Base-by-base conservation (phyloP, 2,113 vertebrate genomes). In the Microtus ochrogaster region DNA sequence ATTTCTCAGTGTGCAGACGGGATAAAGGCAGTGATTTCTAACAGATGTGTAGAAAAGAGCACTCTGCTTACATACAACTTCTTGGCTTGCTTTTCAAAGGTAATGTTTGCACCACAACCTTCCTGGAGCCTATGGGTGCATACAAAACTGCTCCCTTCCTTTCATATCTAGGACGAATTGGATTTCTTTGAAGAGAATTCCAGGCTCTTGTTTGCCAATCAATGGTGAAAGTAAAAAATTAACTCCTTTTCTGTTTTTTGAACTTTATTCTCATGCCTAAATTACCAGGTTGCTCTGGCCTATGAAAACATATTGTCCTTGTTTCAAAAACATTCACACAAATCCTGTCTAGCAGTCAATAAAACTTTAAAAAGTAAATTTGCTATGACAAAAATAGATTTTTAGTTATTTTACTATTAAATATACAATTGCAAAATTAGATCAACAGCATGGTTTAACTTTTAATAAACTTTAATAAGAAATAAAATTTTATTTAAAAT, bases 1-100 rank as follows among this genome's bases (percentile, higher is more conserved):
- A 93, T 73, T 95, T 94, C 73, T 93, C 91, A 96, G 78, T 94
- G 78, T 58, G 44, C 61, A 94, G 91, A 89, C 66, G 49, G 79
- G 63, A 70, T 87, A 81, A 89, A 92, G 58, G 78, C 77, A 93
- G 47, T 84, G 41, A 21, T 79, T 73, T 84, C 90, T 61, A 89
- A 89, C 79, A 93, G 49, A 77, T 72, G 49, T 89, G 84, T 63
- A 79, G 47, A 47, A 78, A 94, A 88, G 79, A 70, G 78, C 70
- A 63, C 63, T 72, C 4, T 91, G 21, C 78, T 89, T 91, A 85
- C 33, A 95, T 88, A 82, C 33, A 79, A 85, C 47, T 55, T 93
- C 49, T 79, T 70, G 68, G 94, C 65, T 89, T 24, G 47, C 47
- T 76, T 96, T 95, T 85, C 77, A 94, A 49, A 94, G 74, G 66